Evolutionary conservation across 2,797 vertebrate species (phyloP).

Genomic region (Clarias platycephalus): DNA sequence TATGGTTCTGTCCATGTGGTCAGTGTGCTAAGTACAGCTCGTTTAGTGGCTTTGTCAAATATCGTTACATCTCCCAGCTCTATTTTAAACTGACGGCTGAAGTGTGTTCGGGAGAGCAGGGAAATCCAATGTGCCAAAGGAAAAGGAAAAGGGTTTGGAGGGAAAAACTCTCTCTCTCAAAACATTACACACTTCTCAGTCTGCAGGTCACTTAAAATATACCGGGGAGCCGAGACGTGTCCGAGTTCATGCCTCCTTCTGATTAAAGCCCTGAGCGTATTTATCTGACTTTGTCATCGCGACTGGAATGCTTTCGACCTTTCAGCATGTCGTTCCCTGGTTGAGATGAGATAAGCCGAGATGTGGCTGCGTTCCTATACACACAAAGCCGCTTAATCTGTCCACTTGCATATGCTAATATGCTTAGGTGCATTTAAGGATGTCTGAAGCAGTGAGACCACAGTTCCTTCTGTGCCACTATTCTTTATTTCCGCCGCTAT

Average conservation of each 20-base stretch:
- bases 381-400: background rate
- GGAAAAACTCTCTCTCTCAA: background rate
- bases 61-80: constrained; percentile 36
- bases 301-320: background rate
- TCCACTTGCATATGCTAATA: background rate
- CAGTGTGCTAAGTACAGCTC: constrained; percentile 35
- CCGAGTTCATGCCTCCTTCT: constrained; percentile 24
- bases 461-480: constrained; percentile 28
- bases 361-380: background rate
- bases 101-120: constrained; percentile 28
- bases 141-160: constrained; percentile 4
- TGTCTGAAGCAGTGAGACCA: constrained; percentile 11
- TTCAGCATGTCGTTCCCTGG: background rate
- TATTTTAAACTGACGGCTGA: constrained; percentile 40
- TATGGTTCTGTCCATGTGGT: constrained; percentile 42
- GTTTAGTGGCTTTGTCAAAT: constrained; percentile 46
- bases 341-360: background rate
- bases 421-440: constrained; percentile 18
- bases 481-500: constrained; percentile 33
- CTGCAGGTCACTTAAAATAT: background rate
- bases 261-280: background rate
- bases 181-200: constrained; percentile 3
- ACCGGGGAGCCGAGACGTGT: background rate
- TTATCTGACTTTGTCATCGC: background rate
- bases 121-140: constrained; percentile 7